Conservation (phyloP, 2,113 vertebrate genomes). For the Orthonyx spaldingii region DNA sequence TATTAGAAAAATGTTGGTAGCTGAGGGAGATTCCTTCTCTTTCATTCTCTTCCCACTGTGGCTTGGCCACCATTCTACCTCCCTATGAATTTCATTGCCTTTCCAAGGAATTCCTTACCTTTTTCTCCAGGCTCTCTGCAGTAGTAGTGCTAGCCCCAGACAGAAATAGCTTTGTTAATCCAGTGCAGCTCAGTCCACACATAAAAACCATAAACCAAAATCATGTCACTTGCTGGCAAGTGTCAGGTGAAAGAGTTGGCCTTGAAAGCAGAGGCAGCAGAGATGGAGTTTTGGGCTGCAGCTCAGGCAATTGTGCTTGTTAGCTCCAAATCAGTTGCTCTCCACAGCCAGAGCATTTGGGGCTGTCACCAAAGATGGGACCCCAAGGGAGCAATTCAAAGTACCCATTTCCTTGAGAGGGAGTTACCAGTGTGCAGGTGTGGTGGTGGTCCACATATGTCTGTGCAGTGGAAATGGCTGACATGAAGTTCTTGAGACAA, state of each 20-base stretch:
- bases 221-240: neutral
- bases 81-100: neutral
- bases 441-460: accelerated
- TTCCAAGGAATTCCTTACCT: neutral
- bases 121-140: neutral
- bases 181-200: neutral
- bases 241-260: neutral
- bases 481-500: neutral
- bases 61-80: neutral
- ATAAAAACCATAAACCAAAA: neutral
- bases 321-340: neutral
- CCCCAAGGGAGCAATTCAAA: neutral
- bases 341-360: neutral
- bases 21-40: neutral
- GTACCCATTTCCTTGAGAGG: neutral
- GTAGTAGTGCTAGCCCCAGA: neutral
- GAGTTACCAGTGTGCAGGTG: neutral
- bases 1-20: neutral
- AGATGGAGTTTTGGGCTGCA: neutral
- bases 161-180: neutral
- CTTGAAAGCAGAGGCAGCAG: neutral
- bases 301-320: accelerated
- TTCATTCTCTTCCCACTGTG: neutral
- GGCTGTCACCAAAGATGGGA: neutral
- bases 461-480: neutral